These are phyloP conservation scores for Todus mexicanus DNA, from an alignment of 2,797 vertebrate genomes.

Conservation along the genomic window DNA sequence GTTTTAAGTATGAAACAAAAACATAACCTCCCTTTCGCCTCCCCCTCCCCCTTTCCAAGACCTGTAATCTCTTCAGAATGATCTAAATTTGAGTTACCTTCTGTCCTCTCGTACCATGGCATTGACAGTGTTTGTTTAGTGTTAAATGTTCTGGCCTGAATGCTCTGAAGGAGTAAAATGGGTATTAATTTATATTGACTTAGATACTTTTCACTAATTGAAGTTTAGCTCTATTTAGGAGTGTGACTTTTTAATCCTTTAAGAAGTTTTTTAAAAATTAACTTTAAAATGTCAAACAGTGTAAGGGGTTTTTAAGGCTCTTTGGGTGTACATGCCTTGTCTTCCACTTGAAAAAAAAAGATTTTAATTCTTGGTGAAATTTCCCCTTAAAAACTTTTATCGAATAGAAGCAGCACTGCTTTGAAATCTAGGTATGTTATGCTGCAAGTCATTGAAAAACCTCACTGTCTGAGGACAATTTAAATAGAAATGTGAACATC, in stretches of 20 bases:
- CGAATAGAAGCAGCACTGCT: not conserved
- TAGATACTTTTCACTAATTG: not conserved
- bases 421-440: not conserved
- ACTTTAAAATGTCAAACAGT: not conserved
- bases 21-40: constrained; percentile 46
- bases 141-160: not conserved
- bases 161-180: not conserved
- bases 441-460: not conserved
- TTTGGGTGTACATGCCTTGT: not conserved
- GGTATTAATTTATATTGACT: not conserved
- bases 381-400: not conserved
- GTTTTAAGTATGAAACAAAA: constrained; percentile 63
- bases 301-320: not conserved
- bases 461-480: not conserved
- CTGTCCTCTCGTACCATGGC: not conserved
- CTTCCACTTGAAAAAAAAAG: not conserved
- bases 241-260: not conserved
- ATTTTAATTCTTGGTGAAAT: not conserved
- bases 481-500: not conserved
- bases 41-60: not conserved
- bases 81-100: constrained; percentile 42
- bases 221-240: not conserved
- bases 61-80: constrained; percentile 29
- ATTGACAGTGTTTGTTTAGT: constrained; percentile 9
- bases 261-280: not conserved